phyloP scores from a whole-genome alignment of 1,140 invertebrate genomes.

The Pantala flavescens region DNA sequence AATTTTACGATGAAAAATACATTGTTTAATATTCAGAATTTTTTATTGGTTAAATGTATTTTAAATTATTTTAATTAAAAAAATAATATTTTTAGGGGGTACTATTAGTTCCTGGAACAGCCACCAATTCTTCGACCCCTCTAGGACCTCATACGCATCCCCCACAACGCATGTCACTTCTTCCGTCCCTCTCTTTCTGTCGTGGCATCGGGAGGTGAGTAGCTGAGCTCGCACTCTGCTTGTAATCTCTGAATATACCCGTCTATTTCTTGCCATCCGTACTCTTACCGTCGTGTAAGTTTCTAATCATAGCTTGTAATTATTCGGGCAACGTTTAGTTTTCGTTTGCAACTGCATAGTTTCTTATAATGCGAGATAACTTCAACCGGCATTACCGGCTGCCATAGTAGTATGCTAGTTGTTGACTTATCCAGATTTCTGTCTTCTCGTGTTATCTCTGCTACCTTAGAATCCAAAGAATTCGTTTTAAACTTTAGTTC shows the following conservation, averaged over 20 bases:
- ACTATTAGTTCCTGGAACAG: background rate
- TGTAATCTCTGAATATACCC: background rate
- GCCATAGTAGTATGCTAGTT: background rate
- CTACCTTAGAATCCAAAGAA: background rate
- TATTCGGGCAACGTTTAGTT: background rate
- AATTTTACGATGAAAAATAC: background rate
- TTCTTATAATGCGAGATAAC: background rate
- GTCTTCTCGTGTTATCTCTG: background rate
- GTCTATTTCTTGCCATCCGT: background rate
- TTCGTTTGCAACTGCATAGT: background rate
- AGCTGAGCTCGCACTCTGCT: constrained; percentile 28
- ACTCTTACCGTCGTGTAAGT: background rate
- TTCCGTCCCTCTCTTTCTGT: constrained; percentile 42
- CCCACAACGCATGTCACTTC: constrained; percentile 7
- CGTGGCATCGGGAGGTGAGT: constrained; percentile 46
- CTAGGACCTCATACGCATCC: constrained; percentile 3
- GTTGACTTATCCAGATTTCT: background rate
- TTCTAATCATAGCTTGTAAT: too few relatives aligned
- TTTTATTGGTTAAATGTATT: too few relatives aligned
- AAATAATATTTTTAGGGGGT: background rate
- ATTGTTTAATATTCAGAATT: background rate
- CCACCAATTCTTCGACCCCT: background rate
- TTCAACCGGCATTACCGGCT: background rate
- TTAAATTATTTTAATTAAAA: background rate
- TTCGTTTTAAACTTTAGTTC: background rate